phyloP scores from a whole-genome alignment of 2,888 invertebrate species.

The Achlya flavicornis region DNA sequence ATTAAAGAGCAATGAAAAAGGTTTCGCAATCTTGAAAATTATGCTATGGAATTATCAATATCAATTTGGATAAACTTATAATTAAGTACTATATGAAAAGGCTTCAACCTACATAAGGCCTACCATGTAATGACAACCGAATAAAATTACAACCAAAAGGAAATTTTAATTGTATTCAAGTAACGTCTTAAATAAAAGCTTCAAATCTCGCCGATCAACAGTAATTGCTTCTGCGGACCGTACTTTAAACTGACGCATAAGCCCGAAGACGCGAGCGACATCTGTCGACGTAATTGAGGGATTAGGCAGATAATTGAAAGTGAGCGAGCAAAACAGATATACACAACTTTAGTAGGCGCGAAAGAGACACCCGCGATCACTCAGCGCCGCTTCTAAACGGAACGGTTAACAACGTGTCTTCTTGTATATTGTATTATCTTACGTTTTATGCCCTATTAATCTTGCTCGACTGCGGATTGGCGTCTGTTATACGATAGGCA shows the following conservation, averaged over 20 bases:
- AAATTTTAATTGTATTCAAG: conserved; percentile 39
- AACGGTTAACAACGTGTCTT: conserved; percentile 87
- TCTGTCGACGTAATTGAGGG: conserved; percentile 87
- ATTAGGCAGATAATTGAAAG: conserved; percentile 88
- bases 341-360: conserved; percentile 43
- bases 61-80: too few relatives aligned
- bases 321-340: conserved; percentile 62
- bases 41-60: too few relatives aligned
- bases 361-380: conserved; percentile 60
- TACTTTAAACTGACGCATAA: conserved; percentile 82
- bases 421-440: conserved; percentile 86
- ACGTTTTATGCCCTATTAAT: conserved; percentile 84
- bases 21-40: too few relatives aligned
- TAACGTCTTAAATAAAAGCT: conserved; percentile 38
- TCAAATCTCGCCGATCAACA: conserved; percentile 66
- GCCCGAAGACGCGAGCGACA: conserved; percentile 83
- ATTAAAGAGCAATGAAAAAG: too few relatives aligned
- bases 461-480: conserved; percentile 69
- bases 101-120: background rate
- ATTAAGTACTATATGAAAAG: too few relatives aligned
- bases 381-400: conserved; percentile 68
- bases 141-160: conserved; percentile 4
- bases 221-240: conserved; percentile 76
- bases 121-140: background rate
- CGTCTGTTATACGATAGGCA: conserved; percentile 41